Conservation (phyloP, 2,888 invertebrate species). For the Empis stercorea region DNA sequence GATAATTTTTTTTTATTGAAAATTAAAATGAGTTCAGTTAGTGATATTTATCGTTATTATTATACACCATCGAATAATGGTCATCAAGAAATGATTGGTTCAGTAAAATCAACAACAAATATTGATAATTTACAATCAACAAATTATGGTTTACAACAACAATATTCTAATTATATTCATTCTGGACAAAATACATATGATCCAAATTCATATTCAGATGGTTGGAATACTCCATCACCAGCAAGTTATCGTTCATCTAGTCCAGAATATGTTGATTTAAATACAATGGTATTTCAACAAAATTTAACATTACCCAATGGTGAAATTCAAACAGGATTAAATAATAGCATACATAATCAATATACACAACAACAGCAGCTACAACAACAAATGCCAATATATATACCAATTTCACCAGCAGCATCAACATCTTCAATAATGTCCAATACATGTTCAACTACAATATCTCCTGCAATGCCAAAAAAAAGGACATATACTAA, state of each 20-base stretch:
- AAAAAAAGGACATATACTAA: background rate
- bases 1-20: background rate
- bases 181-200: background rate
- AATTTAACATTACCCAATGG: slow-evolving; percentile 1
- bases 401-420: background rate
- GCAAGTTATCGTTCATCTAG: slow-evolving; percentile 35
- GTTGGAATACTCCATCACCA: slow-evolving; percentile 36
- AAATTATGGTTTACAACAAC: background rate
- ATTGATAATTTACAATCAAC: too few relatives aligned
- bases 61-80: background rate
- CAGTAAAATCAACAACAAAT: too few relatives aligned
- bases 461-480: too few relatives aligned
- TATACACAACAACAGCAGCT: background rate
- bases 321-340: background rate
- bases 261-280: slow-evolving; percentile 34
- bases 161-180: background rate
- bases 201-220: slow-evolving; percentile 34
- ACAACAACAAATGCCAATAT: background rate
- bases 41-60: background rate
- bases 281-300: slow-evolving; percentile 19
- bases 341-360: background rate
- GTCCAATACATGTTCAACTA: background rate
- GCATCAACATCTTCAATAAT: slow-evolving; percentile 3
- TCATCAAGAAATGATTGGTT: too few relatives aligned
- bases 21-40: background rate